phyloP scores from a whole-genome alignment of 2,797 vertebrate genomes.

The Dallia pectoralis region DNA sequence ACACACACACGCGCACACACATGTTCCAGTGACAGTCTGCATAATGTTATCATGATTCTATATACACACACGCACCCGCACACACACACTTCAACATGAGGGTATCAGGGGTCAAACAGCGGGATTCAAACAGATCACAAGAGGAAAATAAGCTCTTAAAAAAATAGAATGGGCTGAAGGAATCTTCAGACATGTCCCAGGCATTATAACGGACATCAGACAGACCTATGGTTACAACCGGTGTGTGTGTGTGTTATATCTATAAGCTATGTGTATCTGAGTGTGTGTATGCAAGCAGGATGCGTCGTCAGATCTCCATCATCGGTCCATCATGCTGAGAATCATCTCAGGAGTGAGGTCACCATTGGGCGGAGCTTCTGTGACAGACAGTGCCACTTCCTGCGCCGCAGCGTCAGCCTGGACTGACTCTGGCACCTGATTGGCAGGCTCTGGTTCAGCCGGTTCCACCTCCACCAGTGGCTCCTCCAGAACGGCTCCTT shows the following conservation, averaged over 20 bases:
- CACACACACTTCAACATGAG: slow-evolving; percentile 42
- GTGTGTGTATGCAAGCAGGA: background rate
- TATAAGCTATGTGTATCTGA: slow-evolving; percentile 19
- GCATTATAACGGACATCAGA: slow-evolving; percentile 8
- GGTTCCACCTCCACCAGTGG: slow-evolving; percentile 51
- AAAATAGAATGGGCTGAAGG: slow-evolving; percentile 63
- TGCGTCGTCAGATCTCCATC: slow-evolving; percentile 61
- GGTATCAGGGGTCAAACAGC: slow-evolving; percentile 38
- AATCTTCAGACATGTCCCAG: slow-evolving; percentile 42
- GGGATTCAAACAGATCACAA: slow-evolving; percentile 37
- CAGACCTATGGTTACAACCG: slow-evolving; percentile 61
- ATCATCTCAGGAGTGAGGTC: slow-evolving; percentile 99
- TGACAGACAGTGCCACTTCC: slow-evolving; percentile 55
- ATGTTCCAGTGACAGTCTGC: slow-evolving; percentile 48
- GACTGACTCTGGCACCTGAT: slow-evolving; percentile 68
- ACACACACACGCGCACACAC: too few relatives aligned
- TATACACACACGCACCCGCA: too few relatives aligned
- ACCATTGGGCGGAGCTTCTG: slow-evolving; percentile 86
- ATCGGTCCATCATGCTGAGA: slow-evolving; percentile 99
- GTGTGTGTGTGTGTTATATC: slow-evolving; percentile 52
- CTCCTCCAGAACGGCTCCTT: slow-evolving; percentile 33
- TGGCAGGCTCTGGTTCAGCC: slow-evolving; percentile 52
- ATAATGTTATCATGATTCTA: slow-evolving; percentile 11
- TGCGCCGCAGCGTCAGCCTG: slow-evolving; percentile 80
- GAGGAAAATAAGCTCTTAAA: slow-evolving; percentile 55